Percentiles rank a stretch among this genome's conserved stretches.
These are phyloP conservation scores for Strix aluco DNA, from an alignment of 2,113 vertebrate genomes.

Conservation along the genomic window DNA sequence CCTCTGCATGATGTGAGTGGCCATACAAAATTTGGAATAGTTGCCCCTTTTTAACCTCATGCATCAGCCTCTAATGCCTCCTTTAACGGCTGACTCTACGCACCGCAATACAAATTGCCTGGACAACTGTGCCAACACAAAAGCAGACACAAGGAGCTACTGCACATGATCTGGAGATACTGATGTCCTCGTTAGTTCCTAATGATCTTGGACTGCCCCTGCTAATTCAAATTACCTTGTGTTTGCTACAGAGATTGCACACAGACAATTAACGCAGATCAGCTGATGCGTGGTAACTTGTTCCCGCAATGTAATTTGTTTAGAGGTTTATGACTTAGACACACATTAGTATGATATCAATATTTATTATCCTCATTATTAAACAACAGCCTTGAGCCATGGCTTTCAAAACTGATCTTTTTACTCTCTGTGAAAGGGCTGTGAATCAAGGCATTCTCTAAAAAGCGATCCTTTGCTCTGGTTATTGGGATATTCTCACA, in stretches of 20 bases:
- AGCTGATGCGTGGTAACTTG: conserved; percentile 22
- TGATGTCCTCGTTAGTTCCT: conserved; percentile 44
- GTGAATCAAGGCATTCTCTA: not conserved
- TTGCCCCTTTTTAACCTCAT: not conserved
- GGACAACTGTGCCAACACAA: not conserved
- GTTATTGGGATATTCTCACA: not conserved
- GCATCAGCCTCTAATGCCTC: not conserved
- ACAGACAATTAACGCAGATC: conserved; percentile 42
- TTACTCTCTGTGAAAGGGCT: not conserved
- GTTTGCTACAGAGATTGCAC: conserved; percentile 48
- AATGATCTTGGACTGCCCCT: conserved; percentile 40
- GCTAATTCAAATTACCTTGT: conserved; percentile 47
- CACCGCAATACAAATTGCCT: not conserved
- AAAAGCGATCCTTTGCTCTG: not conserved
- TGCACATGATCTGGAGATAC: conserved; percentile 34
- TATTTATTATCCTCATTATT: conserved; percentile 52
- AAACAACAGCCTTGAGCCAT: conserved; percentile 41
- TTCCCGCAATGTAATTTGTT: conserved; percentile 37
- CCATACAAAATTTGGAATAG: not conserved
- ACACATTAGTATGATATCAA: conserved; percentile 22
- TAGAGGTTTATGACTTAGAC: conserved; percentile 29
- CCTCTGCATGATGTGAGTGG: not conserved
- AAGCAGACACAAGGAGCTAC: not conserved
- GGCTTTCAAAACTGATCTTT: not conserved
- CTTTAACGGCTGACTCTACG: not conserved